Conservation (phyloP, 2,888 invertebrate species). For the Meiosimyza platycephala region DNA sequence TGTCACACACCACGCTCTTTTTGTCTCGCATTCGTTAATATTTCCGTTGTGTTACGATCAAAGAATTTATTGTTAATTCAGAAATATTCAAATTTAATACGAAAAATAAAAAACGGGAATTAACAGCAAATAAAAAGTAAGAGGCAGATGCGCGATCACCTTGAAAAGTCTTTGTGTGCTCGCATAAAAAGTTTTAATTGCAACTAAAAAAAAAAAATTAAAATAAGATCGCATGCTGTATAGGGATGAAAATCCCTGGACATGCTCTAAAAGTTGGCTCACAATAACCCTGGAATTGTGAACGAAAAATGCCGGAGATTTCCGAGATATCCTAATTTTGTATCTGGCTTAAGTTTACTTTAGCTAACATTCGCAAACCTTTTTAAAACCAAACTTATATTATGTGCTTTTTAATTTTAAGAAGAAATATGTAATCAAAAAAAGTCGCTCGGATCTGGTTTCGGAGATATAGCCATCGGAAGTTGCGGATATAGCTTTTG, state of each 20-base stretch:
- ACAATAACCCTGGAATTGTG: too few relatives aligned
- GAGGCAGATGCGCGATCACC: conserved; percentile 10
- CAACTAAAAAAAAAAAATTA: background rate
- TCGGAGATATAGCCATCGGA: too few relatives aligned
- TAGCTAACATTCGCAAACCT: too few relatives aligned
- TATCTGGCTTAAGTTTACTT: too few relatives aligned
- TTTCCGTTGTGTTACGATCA: conserved; percentile 12
- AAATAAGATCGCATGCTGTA: background rate
- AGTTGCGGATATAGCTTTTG: too few relatives aligned
- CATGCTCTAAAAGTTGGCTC: too few relatives aligned
- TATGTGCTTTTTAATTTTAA: too few relatives aligned
- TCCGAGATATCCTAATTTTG: too few relatives aligned
- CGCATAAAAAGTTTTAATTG: conserved; percentile 19
- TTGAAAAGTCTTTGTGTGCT: conserved; percentile 17
- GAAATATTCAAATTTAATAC: background rate
- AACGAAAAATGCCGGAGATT: too few relatives aligned
- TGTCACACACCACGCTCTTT: background rate
- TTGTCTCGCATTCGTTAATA: background rate
- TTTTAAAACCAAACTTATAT: too few relatives aligned
- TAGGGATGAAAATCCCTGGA: background rate
- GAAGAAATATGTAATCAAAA: too few relatives aligned
- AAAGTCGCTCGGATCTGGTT: too few relatives aligned
- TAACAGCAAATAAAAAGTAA: background rate
- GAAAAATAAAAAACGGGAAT: conserved; percentile 2
- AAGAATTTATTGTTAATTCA: background rate